These are phyloP conservation scores for Nycteola revayana DNA, from an alignment of 2,888 invertebrate genomes.

Conservation along the genomic window DNA sequence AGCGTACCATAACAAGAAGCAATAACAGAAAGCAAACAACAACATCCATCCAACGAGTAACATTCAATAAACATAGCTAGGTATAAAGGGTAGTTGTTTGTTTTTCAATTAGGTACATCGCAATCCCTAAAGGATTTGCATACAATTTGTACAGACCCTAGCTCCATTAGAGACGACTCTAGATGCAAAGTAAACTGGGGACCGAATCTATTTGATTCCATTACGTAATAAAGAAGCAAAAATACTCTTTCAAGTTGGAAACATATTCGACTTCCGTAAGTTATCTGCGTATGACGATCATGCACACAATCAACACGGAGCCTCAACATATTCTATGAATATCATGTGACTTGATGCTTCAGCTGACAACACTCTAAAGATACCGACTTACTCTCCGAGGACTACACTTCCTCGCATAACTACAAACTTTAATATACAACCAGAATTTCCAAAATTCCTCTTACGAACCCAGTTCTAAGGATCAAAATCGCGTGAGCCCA, in stretches of 20 bases:
- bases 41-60: no score
- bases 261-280: background rate
- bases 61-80: no score
- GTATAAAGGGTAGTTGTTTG: no score
- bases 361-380: conserved; percentile 51
- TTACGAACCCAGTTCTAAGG: conserved; percentile 21
- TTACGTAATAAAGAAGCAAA: no score
- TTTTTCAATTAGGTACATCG: no score
- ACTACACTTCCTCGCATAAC: conserved; percentile 58
- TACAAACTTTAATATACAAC: conserved; percentile 26
- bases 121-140: no score
- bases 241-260: background rate
- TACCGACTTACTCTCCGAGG: conserved; percentile 54
- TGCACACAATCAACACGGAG: conserved; percentile 7
- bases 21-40: no score
- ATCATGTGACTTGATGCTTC: conserved; percentile 40
- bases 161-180: no score
- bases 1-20: no score
- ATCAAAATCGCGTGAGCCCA: conserved; percentile 22
- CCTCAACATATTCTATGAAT: conserved; percentile 30
- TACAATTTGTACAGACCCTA: no score
- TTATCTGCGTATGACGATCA: background rate
- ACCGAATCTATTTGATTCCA: no score
- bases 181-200: no score
- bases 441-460: conserved; percentile 1